phyloP scores from a whole-genome alignment of 2,888 invertebrate genomes.

The Drosophila suboccidentalis region DNA sequence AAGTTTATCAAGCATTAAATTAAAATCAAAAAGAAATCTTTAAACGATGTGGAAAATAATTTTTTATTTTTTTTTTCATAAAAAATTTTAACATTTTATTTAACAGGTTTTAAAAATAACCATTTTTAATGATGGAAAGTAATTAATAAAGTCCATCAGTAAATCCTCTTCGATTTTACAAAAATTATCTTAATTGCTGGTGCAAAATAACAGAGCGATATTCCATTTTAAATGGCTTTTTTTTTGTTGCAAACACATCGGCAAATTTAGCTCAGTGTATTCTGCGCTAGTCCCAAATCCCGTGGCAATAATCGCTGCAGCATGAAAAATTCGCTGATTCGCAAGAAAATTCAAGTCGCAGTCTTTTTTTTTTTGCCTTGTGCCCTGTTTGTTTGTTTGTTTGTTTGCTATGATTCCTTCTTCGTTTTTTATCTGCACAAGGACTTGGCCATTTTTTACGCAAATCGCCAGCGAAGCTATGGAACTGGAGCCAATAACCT shows the following conservation, averaged over 20 bases:
- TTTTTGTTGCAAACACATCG: not conserved
- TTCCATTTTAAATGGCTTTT: too few relatives aligned
- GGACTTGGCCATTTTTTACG: conserved; percentile 75
- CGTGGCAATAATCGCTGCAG: conserved; percentile 78
- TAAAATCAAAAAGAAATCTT: too few relatives aligned
- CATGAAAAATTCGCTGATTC: conserved; percentile 81
- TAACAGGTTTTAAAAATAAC: too few relatives aligned
- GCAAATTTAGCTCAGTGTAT: conserved; percentile 35
- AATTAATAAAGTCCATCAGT: too few relatives aligned
- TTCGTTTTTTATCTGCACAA: conserved; percentile 63
- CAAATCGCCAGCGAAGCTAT: conserved; percentile 65
- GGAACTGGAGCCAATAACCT: conserved; percentile 57
- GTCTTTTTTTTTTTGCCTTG: conserved; percentile 4
- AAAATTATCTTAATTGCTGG: too few relatives aligned
- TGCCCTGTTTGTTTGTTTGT: conserved; percentile 33
- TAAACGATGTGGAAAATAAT: too few relatives aligned
- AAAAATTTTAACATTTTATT: too few relatives aligned
- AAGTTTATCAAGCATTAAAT: too few relatives aligned
- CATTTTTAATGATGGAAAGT: too few relatives aligned
- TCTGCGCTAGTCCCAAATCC: conserved; percentile 30
- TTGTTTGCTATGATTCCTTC: conserved; percentile 18
- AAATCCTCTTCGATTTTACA: too few relatives aligned
- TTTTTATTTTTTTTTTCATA: too few relatives aligned
- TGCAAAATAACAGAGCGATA: too few relatives aligned
- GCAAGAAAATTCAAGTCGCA: conserved; percentile 57